Base-by-base conservation (phyloP, 2,113 vertebrate genomes). In the Varanus komodoensis region DNA sequence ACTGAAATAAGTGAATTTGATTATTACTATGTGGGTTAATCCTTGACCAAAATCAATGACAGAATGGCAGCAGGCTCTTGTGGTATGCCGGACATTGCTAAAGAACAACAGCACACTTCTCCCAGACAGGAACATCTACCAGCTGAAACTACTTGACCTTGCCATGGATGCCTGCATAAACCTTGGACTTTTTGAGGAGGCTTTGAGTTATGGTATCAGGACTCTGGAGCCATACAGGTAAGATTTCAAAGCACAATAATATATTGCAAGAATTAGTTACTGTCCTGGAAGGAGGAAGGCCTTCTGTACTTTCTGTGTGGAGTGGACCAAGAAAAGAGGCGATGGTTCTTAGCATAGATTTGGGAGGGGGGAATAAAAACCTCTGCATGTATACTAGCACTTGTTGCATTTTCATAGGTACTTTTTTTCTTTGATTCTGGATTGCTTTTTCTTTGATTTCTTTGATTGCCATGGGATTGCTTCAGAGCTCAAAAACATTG, bases 61-160 rank as follows among this genome's bases (percentile, higher is more conserved):
- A 99, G 98, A 98, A 87, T 99, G 98, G 98, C 94, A 97, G 2
- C 95, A 93, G 71, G 86, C 98, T 52, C 94, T 98, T 88, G 83
- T 94, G 75, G 94, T 89, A 87, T 97, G 98, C 92, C 96, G 95
- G 95, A n/a, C 90, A 12, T 95, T 98, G 73, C 90, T 99, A 54
- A 96, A 95, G 78, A 91, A 94, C 79, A 90, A 91, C 2, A 54
- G 54, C 0, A 92, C 83, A 57, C 89, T 17, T 32, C 91, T 99
- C 25, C 99, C 99, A 15, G 98, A 98, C 89, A 97, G 96, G 91
- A 99, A 99, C 92, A 95, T 99, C 92, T 98, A 98, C 94, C 97
- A 98, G 95, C 97, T 99, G 92, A 97, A 97, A 94, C 89, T 99
- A 91, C 97, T 98, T 14, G 98, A 99, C 95, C 95, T 97, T 54